A percentile compares a stretch with the other conserved stretches of the same genome.
phyloP scores from a whole-genome alignment of 1,140 invertebrate species.

The Goniozus legneri region DNA sequence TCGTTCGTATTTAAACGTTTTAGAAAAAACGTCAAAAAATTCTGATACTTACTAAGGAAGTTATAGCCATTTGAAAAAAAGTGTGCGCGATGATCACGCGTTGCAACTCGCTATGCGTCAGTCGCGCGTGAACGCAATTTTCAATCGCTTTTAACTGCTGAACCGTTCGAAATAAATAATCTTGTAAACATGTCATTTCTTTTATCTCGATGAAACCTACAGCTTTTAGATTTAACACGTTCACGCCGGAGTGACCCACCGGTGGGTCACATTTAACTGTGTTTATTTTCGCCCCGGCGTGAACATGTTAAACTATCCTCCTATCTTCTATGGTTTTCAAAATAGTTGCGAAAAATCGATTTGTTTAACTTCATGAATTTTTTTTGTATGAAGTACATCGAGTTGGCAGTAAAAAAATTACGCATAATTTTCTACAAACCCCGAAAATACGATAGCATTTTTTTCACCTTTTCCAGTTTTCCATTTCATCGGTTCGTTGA shows the following conservation, averaged over 20 bases:
- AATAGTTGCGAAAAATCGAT: neutral
- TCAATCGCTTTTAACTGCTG: neutral
- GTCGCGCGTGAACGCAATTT: too few species aligned
- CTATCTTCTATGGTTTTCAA: neutral
- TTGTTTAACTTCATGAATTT: neutral
- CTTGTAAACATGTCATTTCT: neutral
- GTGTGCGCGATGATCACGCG: too few species aligned
- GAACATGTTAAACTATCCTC: neutral
- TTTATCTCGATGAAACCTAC: neutral
- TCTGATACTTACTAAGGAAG: neutral
- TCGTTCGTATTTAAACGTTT: too few species aligned
- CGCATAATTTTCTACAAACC: too few species aligned
- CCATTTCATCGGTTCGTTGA: too few species aligned
- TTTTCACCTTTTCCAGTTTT: too few species aligned
- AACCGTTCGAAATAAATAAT: neutral
- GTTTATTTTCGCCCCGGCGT: too few species aligned
- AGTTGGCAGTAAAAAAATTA: too few species aligned
- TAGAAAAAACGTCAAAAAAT: neutral
- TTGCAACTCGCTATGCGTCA: too few species aligned
- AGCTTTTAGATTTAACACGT: neutral
- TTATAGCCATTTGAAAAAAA: neutral
- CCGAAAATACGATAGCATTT: too few species aligned
- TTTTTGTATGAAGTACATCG: neutral
- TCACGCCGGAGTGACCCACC: too few species aligned
- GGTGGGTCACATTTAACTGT: too few species aligned